Evolutionary conservation across 2,888 invertebrate genomes (phyloP).

Genomic region (Diachrysia chrysitis): DNA sequence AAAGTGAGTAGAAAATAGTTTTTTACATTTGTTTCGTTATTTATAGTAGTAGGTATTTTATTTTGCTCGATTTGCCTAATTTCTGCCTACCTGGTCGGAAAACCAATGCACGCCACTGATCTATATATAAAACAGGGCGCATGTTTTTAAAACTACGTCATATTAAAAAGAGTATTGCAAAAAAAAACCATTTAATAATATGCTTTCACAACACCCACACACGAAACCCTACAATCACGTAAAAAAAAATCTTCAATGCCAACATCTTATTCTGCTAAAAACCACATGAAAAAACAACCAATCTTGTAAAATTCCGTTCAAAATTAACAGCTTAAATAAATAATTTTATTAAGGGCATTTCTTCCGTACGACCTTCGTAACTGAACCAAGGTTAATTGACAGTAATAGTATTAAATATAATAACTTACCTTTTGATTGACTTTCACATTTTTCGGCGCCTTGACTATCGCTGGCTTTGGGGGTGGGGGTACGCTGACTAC

Average conservation of each 20-base stretch:
- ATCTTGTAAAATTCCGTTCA: background rate
- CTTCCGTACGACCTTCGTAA: slow-evolving; percentile 21
- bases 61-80: too few species aligned
- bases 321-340: background rate
- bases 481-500: slow-evolving; percentile 59
- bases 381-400: slow-evolving; percentile 6
- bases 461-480: slow-evolving; percentile 85
- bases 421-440: slow-evolving; percentile 89
- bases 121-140: too few species aligned
- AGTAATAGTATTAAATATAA: background rate
- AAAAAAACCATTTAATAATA: too few species aligned
- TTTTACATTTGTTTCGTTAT: too few species aligned
- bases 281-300: background rate
- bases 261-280: background rate
- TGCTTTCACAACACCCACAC: background rate
- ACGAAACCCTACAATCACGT: background rate
- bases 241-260: background rate
- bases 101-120: too few species aligned
- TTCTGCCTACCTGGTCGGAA: too few species aligned
- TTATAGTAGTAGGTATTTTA: too few species aligned
- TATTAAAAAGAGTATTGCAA: too few species aligned
- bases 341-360: slow-evolving; percentile 18
- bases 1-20: too few species aligned
- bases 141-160: too few species aligned
- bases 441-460: slow-evolving; percentile 85